phyloP scores from a whole-genome alignment of 2,113 vertebrate species.

The Desmodus rotundus region DNA sequence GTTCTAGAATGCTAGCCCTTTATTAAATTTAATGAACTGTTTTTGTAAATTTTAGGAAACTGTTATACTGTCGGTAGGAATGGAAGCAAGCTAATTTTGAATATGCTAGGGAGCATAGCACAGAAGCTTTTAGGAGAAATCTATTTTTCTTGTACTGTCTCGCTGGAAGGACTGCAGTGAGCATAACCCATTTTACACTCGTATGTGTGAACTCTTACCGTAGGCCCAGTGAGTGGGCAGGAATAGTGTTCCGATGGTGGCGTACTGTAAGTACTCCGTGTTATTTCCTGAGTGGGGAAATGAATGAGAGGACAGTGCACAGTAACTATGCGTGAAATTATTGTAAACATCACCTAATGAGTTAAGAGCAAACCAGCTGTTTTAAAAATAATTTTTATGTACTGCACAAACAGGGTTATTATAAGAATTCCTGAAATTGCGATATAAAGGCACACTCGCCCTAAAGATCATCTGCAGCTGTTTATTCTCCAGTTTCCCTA shows the following conservation, averaged over 20 bases:
- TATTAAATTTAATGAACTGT: neutral
- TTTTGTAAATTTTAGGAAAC: neutral
- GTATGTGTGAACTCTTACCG: neutral
- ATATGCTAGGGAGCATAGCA: neutral
- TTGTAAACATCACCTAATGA: neutral
- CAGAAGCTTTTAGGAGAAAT: neutral
- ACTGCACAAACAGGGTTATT: neutral
- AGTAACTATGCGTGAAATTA: neutral
- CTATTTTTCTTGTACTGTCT: neutral
- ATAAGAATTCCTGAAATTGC: neutral
- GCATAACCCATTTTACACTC: neutral
- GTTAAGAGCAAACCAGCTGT: neutral
- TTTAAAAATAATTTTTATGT: neutral
- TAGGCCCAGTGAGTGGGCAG: neutral
- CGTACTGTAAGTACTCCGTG: rapidly evolving
- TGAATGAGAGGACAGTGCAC: rapidly evolving
- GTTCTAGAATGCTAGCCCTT: neutral
- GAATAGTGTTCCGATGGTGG: neutral
- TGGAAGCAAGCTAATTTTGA: neutral
- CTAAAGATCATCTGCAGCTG: neutral
- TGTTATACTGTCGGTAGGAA: neutral
- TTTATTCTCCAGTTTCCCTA: neutral
- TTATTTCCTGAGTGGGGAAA: neutral
- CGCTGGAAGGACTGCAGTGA: neutral
- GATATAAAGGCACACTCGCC: neutral